phyloP scores from a whole-genome alignment of 2,888 invertebrate genomes.

The Oligia fasciuncula region DNA sequence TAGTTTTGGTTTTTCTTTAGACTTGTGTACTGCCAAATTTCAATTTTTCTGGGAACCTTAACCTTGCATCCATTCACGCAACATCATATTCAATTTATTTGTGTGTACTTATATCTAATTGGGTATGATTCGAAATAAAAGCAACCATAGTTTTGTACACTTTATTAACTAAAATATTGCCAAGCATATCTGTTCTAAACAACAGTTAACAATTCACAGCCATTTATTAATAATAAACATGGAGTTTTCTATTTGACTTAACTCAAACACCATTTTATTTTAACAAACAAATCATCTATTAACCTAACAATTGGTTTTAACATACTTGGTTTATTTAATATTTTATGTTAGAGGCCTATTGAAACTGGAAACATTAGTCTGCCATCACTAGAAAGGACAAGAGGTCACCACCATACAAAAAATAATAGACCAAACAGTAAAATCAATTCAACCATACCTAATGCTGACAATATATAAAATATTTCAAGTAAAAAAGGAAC shows the following conservation, averaged over 20 bases:
- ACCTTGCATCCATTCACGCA: neutral
- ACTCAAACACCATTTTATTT: conserved; percentile 34
- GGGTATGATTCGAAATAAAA: conserved; percentile 47
- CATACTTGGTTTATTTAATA: neutral
- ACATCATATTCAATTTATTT: neutral
- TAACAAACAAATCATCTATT: neutral
- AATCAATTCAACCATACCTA: neutral
- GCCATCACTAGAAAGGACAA: conserved; percentile 10
- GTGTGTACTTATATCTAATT: neutral
- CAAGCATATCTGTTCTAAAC: conserved; percentile 84
- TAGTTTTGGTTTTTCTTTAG: conserved; percentile 25
- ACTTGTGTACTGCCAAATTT: neutral
- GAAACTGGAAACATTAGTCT: conserved; percentile 27
- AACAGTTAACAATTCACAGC: conserved; percentile 89
- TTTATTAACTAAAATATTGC: conserved; percentile 87
- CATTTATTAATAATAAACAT: conserved; percentile 80
- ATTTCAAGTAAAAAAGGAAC: no score
- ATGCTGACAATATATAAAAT: neutral
- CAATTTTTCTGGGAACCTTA: no score
- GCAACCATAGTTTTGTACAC: conserved; percentile 60
- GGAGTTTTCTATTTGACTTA: conserved; percentile 63
- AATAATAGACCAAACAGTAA: neutral
- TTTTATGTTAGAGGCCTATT: conserved; percentile 18
- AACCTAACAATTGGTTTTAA: neutral
- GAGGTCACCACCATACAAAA: neutral